Evolutionary conservation across 2,888 invertebrate species (phyloP).

Genomic region (Dilophus febrilis): DNA sequence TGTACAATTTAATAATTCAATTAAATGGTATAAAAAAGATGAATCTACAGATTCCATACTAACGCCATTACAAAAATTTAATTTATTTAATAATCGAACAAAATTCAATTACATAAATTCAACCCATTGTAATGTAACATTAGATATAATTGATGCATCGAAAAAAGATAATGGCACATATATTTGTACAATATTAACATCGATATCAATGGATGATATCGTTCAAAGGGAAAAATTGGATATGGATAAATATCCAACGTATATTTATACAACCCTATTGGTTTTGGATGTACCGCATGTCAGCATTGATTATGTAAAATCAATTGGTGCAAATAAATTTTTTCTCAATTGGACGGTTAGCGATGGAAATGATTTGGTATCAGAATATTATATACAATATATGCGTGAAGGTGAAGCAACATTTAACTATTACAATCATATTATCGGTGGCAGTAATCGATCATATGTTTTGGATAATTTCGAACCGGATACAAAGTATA

Average conservation of each 20-base stretch:
- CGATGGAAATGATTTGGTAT: constrained; percentile 53
- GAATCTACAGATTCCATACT: constrained; percentile 16
- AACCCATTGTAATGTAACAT: constrained; percentile 40
- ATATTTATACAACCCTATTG: constrained; percentile 34
- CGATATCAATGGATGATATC: constrained; percentile 26
- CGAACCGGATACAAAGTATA: constrained; percentile 46
- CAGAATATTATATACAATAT: constrained; percentile 39
- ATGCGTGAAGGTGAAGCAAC: constrained; percentile 35
- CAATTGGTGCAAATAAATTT: constrained; percentile 56
- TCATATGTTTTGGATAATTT: constrained; percentile 52
- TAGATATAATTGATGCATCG: constrained; percentile 38
- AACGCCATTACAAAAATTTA: constrained; percentile 1
- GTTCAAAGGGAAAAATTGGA: constrained; percentile 15
- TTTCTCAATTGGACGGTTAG: constrained; percentile 71
- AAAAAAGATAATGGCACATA: constrained; percentile 62
- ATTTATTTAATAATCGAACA: constrained; percentile 23
- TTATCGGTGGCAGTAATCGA: constrained; percentile 44
- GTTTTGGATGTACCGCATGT: constrained; percentile 56
- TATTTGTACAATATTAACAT: too few relatives aligned
- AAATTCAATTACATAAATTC: constrained; percentile 31
- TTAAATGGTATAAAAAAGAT: constrained; percentile 40
- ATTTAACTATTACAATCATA: constrained; percentile 40
- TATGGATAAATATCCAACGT: too few relatives aligned
- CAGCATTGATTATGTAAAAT: constrained; percentile 50
- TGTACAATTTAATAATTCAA: constrained; percentile 19